Percentiles rank a stretch among this genome's conserved stretches.
These are phyloP conservation scores for Tachystola acroxantha DNA, from an alignment of 2,888 invertebrate genomes.

Conservation along the genomic window DNA sequence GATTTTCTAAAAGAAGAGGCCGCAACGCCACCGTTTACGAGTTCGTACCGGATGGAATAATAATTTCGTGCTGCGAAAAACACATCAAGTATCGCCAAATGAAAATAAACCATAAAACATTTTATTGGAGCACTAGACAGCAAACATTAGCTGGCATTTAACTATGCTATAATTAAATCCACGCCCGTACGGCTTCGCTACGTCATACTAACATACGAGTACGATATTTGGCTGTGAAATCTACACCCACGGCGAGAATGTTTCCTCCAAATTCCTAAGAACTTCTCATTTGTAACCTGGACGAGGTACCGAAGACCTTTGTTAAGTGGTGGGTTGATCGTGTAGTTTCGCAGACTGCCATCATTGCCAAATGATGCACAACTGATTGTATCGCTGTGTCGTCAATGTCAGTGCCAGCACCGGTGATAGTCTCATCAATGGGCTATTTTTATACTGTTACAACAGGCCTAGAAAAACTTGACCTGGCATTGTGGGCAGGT, in stretches of 20 bases:
- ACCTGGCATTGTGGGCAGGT: slow-evolving; percentile 35
- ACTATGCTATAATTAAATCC: slow-evolving; percentile 61
- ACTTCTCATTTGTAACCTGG: neutral
- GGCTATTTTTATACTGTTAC: slow-evolving; percentile 54
- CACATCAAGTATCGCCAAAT: slow-evolving; percentile 24
- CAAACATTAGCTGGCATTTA: slow-evolving; percentile 67
- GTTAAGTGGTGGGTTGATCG: neutral
- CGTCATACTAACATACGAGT: slow-evolving; percentile 39
- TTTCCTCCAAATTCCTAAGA: slow-evolving; percentile 19
- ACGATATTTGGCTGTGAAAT: slow-evolving; percentile 48
- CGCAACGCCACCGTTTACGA: slow-evolving; percentile 4
- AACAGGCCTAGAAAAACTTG: slow-evolving; percentile 58
- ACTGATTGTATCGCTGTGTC: slow-evolving; percentile 21
- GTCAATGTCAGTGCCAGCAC: slow-evolving; percentile 71
- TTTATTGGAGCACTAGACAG: slow-evolving; percentile 43
- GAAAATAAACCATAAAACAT: slow-evolving; percentile 56
- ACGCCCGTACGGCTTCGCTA: slow-evolving; percentile 30
- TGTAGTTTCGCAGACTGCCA: slow-evolving; percentile 8
- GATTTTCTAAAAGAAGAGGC: slow-evolving; percentile 1
- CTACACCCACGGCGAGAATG: slow-evolving; percentile 45
- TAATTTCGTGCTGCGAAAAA: slow-evolving; percentile 11
- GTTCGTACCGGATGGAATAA: neutral
- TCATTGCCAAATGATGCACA: slow-evolving; percentile 53
- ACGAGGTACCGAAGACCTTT: neutral
- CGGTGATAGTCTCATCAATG: slow-evolving; percentile 63